Conservation (phyloP, 64 coral and sea anemone species). For the Montipora foliosa region DNA sequence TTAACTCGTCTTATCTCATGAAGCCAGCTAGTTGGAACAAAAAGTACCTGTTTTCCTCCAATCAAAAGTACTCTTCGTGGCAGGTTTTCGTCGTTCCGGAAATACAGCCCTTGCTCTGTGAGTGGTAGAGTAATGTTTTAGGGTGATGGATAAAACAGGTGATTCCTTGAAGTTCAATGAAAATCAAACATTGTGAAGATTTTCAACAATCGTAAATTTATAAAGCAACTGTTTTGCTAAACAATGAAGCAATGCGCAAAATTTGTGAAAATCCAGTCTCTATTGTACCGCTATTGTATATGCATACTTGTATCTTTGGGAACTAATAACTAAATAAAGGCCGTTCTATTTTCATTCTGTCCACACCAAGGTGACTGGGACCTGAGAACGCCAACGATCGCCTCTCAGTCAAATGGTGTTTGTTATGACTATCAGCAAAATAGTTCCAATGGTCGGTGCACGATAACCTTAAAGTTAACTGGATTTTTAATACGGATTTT, state of each 20-base stretch:
- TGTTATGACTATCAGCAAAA: neutral
- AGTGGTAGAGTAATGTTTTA: conserved; percentile 9
- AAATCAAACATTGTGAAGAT: conserved; percentile 19
- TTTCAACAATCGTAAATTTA: neutral
- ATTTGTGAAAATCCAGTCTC: neutral
- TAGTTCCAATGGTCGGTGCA: neutral
- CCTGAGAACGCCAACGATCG: no score
- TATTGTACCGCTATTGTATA: neutral
- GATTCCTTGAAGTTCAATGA: conserved; percentile 21
- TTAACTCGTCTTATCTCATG: conserved; percentile 83
- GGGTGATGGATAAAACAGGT: conserved; percentile 26
- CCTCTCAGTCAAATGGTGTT: neutral
- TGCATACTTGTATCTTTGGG: neutral
- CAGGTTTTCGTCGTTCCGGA: conserved; percentile 48
- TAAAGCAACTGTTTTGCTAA: conserved; percentile 11
- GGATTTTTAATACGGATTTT: no score
- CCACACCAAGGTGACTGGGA: no score
- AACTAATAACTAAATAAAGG: neutral
- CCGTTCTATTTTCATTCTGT: neutral
- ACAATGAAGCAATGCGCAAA: neutral
- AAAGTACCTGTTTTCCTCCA: conserved; percentile 52
- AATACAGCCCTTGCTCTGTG: neutral
- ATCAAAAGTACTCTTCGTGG: conserved; percentile 73
- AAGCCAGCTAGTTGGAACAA: conserved; percentile 64
- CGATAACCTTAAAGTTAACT: no score